Conservation (phyloP, 1,140 invertebrate species). For the Drosophila busckii region DNA sequence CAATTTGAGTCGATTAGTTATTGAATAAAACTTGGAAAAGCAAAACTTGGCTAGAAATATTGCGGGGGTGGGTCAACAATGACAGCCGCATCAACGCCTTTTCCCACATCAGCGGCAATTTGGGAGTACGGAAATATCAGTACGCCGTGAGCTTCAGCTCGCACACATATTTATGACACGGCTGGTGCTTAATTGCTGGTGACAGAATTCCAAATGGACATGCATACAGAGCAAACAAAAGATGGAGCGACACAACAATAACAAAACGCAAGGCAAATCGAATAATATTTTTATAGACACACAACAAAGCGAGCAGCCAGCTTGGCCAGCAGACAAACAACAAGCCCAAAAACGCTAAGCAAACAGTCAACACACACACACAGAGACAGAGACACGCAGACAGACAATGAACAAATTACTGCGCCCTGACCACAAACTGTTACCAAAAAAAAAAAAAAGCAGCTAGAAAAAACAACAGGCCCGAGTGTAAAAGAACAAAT, state of each 20-base stretch:
- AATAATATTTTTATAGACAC: conserved; percentile 74
- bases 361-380: conserved; percentile 49
- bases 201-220: conserved; percentile 45
- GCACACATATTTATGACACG: conserved; percentile 30
- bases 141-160: conserved; percentile 13
- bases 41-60: too few relatives aligned
- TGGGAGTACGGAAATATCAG: conserved; percentile 38
- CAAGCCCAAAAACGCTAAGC: conserved; percentile 60
- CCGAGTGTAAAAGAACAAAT: conserved; percentile 33
- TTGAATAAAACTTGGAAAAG: conserved; percentile 31
- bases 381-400: conserved; percentile 9
- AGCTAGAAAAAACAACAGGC: conserved; percentile 4
- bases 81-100: conserved; percentile 45
- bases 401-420: conserved; percentile 23
- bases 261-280: conserved; percentile 42
- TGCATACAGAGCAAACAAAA: conserved; percentile 23
- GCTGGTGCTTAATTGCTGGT: conserved; percentile 67
- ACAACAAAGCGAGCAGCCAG: conserved; percentile 41
- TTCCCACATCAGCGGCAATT: conserved; percentile 16
- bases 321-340: conserved; percentile 45
- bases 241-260: conserved; percentile 23
- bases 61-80: too few relatives aligned
- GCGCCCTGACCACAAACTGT: conserved; percentile 49
- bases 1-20: too few relatives aligned
- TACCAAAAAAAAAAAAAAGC: conserved; percentile 53